These are phyloP conservation scores for Antennarius maculatus DNA, from an alignment of 2,797 vertebrate genomes.

Conservation along the genomic window DNA sequence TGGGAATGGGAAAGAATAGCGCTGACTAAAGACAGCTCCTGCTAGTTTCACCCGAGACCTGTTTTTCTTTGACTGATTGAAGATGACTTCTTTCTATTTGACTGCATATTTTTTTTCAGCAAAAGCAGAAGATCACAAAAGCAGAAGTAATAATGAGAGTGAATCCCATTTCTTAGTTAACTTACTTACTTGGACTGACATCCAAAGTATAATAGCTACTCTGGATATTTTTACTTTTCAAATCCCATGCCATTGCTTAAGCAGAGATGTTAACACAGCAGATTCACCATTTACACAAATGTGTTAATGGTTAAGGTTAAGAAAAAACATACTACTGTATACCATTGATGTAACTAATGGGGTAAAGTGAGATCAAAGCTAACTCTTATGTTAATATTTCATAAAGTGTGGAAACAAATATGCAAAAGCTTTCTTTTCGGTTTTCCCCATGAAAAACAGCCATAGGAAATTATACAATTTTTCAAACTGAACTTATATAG, in stretches of 20 bases:
- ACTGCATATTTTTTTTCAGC: conserved; percentile 44
- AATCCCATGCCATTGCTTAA: conserved; percentile 9
- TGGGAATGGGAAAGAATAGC: conserved; percentile 19
- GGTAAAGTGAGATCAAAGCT: conserved; percentile 54
- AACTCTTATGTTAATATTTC: conserved; percentile 51
- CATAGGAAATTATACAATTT: conserved; percentile 28
- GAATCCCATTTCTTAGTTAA: conserved; percentile 31
- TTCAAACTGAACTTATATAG: conserved; percentile 26
- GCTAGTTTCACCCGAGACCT: conserved; percentile 39
- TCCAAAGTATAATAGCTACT: neutral
- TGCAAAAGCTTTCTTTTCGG: conserved; percentile 45
- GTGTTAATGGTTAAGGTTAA: neutral
- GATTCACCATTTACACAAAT: conserved; percentile 2
- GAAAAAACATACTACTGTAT: too few species aligned
- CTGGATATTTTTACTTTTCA: neutral
- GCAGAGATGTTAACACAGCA: neutral
- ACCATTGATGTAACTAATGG: neutral
- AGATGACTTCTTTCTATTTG: conserved; percentile 52
- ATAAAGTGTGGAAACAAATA: conserved; percentile 17
- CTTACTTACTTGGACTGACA: conserved; percentile 1
- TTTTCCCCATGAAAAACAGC: conserved; percentile 40
- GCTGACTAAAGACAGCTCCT: conserved; percentile 19
- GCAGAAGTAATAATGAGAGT: conserved; percentile 13
- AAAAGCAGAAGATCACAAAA: conserved; percentile 40
- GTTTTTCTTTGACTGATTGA: conserved; percentile 55